phyloP scores from a whole-genome alignment of 2,888 invertebrate genomes.

The Phyllotreta striolata region DNA sequence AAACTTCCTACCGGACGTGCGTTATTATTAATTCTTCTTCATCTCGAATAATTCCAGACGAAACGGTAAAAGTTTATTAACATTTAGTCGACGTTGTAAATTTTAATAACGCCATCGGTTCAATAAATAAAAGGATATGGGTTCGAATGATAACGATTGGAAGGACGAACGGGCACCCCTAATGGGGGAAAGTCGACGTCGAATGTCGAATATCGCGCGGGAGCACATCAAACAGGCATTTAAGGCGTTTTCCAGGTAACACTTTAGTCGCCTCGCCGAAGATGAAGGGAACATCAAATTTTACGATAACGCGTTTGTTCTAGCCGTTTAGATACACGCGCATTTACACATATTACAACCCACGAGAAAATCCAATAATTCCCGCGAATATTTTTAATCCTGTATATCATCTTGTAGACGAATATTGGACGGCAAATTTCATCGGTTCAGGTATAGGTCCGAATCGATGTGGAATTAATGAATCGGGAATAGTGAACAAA shows the following conservation, averaged over 20 bases:
- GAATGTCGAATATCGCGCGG: slow-evolving; percentile 33
- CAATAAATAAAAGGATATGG: no score
- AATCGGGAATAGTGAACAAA: slow-evolving; percentile 56
- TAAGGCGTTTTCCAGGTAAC: slow-evolving; percentile 41
- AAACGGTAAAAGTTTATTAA: no score
- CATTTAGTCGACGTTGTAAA: no score
- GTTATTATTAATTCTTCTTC: no score
- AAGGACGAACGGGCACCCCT: slow-evolving; percentile 1
- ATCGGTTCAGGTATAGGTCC: no score
- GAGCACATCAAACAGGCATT: slow-evolving; percentile 41
- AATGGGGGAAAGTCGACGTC: slow-evolving; percentile 29
- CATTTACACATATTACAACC: no score
- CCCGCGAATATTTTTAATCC: not conserved
- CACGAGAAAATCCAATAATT: no score
- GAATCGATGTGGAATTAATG: slow-evolving; percentile 49
- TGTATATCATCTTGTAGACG: slow-evolving; percentile 8
- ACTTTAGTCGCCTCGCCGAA: slow-evolving; percentile 35
- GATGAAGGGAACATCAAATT: slow-evolving; percentile 47
- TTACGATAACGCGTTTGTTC: slow-evolving; percentile 44
- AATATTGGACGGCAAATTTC: no score
- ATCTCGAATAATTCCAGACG: no score
- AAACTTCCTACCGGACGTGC: no score
- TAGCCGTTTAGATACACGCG: slow-evolving; percentile 44
- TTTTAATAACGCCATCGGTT: no score
- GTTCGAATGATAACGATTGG: slow-evolving; percentile 6